phyloP scores from a whole-genome alignment of 2,888 invertebrate genomes.

The Phytoseiulus persimilis region DNA sequence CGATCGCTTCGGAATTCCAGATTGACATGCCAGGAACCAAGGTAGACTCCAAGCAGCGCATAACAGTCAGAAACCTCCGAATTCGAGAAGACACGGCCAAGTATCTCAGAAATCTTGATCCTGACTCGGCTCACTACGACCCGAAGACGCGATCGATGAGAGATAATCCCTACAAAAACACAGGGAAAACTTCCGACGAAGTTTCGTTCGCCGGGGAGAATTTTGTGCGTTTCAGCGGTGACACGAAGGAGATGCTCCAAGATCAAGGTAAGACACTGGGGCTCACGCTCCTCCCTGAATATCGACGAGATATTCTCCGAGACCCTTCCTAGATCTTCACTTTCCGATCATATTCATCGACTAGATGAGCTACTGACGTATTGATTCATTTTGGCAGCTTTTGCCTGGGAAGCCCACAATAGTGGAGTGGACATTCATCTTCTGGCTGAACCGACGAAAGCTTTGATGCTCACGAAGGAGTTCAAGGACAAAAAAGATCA shows the following conservation, averaged over 20 bases:
- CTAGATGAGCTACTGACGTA: too few species aligned
- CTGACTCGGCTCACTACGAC: conserved; percentile 96
- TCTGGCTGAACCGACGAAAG: conserved; percentile 92
- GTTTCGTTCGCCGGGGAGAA: conserved; percentile 88
- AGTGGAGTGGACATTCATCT: conserved; percentile 87
- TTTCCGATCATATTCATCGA: too few species aligned
- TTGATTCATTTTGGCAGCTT: conserved; percentile 54
- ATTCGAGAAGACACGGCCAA: conserved; percentile 99
- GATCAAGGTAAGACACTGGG: conserved; percentile 60
- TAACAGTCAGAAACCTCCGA: conserved; percentile 92
- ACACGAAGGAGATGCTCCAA: conserved; percentile 77
- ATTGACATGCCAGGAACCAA: conserved; percentile 90
- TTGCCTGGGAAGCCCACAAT: conserved; percentile 94
- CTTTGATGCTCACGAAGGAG: conserved; percentile 80
- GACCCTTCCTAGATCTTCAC: too few species aligned
- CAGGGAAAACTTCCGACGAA: conserved; percentile 48
- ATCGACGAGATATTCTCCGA: too few species aligned
- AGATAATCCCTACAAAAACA: conserved; percentile 74
- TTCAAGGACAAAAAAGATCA: conserved; percentile 81
- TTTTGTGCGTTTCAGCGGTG: conserved; percentile 85
- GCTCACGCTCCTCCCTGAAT: neutral
- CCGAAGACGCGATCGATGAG: conserved; percentile 98
- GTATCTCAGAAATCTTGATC: conserved; percentile 89
- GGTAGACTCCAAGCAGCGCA: conserved; percentile 96
- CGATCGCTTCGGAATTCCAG: neutral